Conservation (phyloP, 2,113 vertebrate genomes). For the Amphilophus citrinellus region DNA sequence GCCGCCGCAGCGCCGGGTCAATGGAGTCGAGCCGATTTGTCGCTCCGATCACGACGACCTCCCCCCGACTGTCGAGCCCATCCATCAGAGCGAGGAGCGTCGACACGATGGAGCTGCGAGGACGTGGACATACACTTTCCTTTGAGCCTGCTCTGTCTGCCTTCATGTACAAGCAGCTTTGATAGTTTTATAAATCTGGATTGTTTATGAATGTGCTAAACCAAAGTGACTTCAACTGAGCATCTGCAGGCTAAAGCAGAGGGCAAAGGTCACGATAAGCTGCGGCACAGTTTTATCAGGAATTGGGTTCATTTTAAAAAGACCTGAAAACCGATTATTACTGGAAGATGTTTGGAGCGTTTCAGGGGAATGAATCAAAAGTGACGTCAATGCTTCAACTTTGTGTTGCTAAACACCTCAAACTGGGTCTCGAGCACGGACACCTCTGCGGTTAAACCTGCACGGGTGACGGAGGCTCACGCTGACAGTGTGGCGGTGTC, state of each 20-base stretch:
- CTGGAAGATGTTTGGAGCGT: no score
- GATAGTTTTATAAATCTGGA: no score
- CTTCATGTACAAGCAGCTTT: no score
- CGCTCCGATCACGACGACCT: conserved; percentile 93
- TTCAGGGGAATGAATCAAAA: not conserved
- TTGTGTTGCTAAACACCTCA: not conserved
- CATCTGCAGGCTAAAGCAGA: not conserved
- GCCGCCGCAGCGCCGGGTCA: conserved; percentile 91
- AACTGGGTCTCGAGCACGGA: not conserved
- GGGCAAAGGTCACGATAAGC: not conserved
- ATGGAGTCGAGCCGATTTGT: conserved; percentile 93
- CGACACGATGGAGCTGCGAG: conserved; percentile 90
- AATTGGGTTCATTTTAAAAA: not conserved
- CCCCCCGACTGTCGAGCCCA: conserved; percentile 89
- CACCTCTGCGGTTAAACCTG: not conserved
- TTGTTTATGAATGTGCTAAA: no score
- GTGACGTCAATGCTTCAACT: not conserved
- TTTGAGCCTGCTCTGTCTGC: not conserved
- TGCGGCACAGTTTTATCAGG: not conserved
- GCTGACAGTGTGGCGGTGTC: not conserved
- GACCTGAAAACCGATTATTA: not conserved
- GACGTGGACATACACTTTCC: not conserved
- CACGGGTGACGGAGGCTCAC: not conserved
- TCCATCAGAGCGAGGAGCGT: conserved; percentile 93
- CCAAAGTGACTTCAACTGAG: not conserved